Evolutionary conservation across 2,797 vertebrate species (phyloP).

Genomic region (Cichlasoma orientale): DNA sequence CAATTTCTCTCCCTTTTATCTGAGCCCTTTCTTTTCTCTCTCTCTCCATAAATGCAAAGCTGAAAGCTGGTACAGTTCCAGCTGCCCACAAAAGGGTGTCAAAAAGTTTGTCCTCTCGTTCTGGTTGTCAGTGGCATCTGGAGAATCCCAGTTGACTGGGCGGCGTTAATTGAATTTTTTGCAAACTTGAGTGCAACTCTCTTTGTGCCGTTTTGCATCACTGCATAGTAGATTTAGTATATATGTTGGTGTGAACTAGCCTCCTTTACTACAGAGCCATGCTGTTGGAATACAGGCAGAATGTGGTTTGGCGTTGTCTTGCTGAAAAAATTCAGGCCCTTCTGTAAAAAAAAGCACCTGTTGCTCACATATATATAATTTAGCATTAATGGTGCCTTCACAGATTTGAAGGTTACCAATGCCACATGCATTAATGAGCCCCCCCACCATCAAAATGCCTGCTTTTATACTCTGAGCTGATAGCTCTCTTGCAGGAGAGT

Average conservation of each 20-base stretch:
- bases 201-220: accelerated
- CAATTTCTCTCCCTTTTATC: not conserved
- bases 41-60: not conserved
- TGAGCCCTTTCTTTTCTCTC: not conserved
- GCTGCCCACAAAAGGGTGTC: not conserved
- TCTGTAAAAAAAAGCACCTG: not conserved
- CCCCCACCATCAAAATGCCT: no score
- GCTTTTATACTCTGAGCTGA: no score
- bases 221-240: accelerated
- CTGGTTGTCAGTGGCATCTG: not conserved
- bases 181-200: not conserved
- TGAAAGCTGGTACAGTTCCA: accelerated
- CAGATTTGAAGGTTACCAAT: not conserved
- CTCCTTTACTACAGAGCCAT: not conserved
- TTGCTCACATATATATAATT: not conserved
- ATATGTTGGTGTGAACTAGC: not conserved
- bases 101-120: no score
- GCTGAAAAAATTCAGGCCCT: not conserved
- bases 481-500: no score
- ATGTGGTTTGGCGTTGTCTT: not conserved
- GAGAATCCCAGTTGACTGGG: not conserved
- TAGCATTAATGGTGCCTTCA: not conserved
- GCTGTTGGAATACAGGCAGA: not conserved
- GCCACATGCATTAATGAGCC: no score
- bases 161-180: accelerated